Base-by-base conservation (phyloP, 2,888 invertebrate genomes). In the Athetis lepigone region DNA sequence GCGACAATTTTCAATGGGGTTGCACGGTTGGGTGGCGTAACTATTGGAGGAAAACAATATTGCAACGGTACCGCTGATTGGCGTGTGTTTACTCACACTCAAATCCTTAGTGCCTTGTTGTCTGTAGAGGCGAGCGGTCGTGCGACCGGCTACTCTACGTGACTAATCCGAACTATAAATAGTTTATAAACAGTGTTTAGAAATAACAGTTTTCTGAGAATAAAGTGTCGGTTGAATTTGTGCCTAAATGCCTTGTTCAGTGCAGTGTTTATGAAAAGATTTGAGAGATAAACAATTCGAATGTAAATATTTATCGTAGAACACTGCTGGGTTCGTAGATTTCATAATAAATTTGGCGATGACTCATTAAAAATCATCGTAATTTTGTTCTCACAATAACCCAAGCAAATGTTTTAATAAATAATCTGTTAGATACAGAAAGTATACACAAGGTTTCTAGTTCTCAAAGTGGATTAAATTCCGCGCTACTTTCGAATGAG, bases 21-120 rank as follows among this genome's bases (percentile, higher is more conserved):
- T 47, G 25, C 61, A 42, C 45, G 49, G 50, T 42, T 43, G 21
- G 46, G 37, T 71, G 64, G 66, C 59, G 62, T 60, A 70, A 70
- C 43, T 50, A 43, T 72, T 50, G 51, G 47, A 52, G 47, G 49
- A 69, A 59, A 65, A 45, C n/a, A 39, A 27, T 63, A 33, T 64
- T 63, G 62, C 49, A 63, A 56, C 43, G 37, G 29, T 66, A 78
- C 79, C 72, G 65, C 69, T 66, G 61, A 46, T 69, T 54, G 74
- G 77, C 66, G 60, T 65, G 49, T 79, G 79, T 75, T 78, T 73
- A 79, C 29, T 27, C 13, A 33, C 51, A 61, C 46, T 43, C 8
- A 2, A 18, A 36, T 55, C 60, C 43, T 70, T 58, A 79, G 77
- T 78, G 59, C 59, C 52, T 61, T 60, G 39, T 62, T 74, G 68